Base-by-base conservation (phyloP, 2,888 invertebrate species). In the Apoda limacodes region DNA sequence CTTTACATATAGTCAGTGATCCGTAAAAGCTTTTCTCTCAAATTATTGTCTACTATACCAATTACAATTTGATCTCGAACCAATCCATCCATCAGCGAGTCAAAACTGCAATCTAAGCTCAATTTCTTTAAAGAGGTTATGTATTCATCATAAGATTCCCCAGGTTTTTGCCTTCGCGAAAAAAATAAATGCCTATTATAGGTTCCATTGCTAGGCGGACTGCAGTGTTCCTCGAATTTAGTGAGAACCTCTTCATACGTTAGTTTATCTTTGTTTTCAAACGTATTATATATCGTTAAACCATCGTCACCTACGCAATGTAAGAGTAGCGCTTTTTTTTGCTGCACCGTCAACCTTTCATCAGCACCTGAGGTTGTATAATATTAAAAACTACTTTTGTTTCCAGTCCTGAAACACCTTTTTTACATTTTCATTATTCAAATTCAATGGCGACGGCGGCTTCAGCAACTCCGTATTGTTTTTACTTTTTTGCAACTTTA, bases 121-220 rank as follows among this genome's bases (percentile, higher is more conserved):
- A 32, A n/a, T n/a, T 32, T 26, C 9, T 32, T 32, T 12, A 32
- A 5, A 3, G 2, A n/a, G 1, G 32, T 27, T 9, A 31, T 9
- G 5, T 11, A 31, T 7, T 31, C 30, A 2, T 31, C 30, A 14
- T 13, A 25, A 7, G 17, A 6, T 21, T 31, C 30, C 4, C 21
- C 20, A 2, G 3, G n/a, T 2, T n/a, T 28, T 22, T 28, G 24
- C 2, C 15, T 29, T 17, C 26, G 13, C 3, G 6, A 13, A 5
- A 34, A 26, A 9, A 34, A 34, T 4, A 29, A 5, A 12, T 30
- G 25, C 12, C 34, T 11, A 5, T 29, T 29, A 13, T 29, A 34
- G 3, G 34, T 29, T 5, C 30, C 34, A 22, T 34, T 34, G 4
- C 15, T 21, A 1, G 29, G 34, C 9, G 34, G 29, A 17, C 25